Percentiles rank a stretch among this genome's conserved stretches.
These are phyloP conservation scores for Hirtodrosophila duncani DNA, from an alignment of 2,888 invertebrate species.

Conservation along the genomic window DNA sequence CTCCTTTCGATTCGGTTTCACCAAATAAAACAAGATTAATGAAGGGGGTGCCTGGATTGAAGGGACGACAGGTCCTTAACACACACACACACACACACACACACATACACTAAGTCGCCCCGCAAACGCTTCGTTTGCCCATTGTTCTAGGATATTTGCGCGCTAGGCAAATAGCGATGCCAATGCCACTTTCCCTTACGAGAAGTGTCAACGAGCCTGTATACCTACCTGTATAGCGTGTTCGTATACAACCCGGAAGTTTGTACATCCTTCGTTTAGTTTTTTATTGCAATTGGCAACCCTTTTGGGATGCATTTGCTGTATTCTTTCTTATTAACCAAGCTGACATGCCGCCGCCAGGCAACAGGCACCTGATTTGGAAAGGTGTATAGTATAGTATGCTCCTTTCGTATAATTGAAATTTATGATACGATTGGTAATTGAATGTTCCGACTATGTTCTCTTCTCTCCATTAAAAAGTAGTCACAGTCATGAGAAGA, in stretches of 20 bases:
- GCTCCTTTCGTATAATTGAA: no score
- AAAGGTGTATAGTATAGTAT: no score
- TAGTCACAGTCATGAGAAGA: no score
- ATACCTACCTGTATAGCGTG: background rate
- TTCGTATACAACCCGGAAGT: slow-evolving; percentile 47
- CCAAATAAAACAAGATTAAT: slow-evolving; percentile 65
- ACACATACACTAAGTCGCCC: slow-evolving; percentile 16
- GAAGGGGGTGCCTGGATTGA: slow-evolving; percentile 56
- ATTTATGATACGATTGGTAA: no score
- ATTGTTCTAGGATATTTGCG: slow-evolving; percentile 72
- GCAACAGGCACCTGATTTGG: no score
- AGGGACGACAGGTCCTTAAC: slow-evolving; percentile 37
- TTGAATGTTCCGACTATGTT: no score
- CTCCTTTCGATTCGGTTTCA: slow-evolving; percentile 30
- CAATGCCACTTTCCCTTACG: slow-evolving; percentile 4
- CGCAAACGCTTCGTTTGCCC: slow-evolving; percentile 58
- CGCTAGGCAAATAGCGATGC: slow-evolving; percentile 59
- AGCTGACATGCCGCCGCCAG: no score
- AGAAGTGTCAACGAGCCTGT: no score
- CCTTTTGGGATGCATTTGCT: slow-evolving; percentile 15
- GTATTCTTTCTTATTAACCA: no score
- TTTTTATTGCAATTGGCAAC: slow-evolving; percentile 57
- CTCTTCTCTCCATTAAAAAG: no score
- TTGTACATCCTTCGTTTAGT: slow-evolving; percentile 57
- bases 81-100: slow-evolving; percentile 16